Conservation (phyloP, 2,113 vertebrate genomes). For the Hepsetus odoe region DNA sequence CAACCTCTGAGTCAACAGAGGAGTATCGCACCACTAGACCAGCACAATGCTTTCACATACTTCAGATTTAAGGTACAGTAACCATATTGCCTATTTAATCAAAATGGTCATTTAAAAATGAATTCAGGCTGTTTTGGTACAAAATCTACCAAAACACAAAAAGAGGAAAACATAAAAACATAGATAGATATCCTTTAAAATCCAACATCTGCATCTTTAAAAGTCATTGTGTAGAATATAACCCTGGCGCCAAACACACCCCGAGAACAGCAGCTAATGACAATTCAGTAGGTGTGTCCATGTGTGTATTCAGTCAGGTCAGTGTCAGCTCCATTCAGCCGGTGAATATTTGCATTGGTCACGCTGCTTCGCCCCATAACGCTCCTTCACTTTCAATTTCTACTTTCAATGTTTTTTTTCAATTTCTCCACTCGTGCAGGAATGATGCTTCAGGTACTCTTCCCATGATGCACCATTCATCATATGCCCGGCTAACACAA, state of each 20-base stretch:
- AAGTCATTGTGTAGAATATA: neutral
- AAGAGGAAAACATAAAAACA: neutral
- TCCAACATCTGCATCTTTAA: neutral
- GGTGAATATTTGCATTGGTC: conserved; percentile 28
- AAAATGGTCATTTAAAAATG: too few relatives aligned
- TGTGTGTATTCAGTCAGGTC: neutral
- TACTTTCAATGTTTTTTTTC: conserved; percentile 17
- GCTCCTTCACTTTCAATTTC: conserved; percentile 25
- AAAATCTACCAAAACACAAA: too few relatives aligned
- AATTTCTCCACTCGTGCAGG: conserved; percentile 26
- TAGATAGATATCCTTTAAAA: neutral
- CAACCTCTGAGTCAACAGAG: too few relatives aligned
- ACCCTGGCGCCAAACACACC: neutral
- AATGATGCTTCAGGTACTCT: conserved; percentile 32
- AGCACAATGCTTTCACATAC: too few relatives aligned
- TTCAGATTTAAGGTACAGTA: too few relatives aligned
- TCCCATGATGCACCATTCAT: conserved; percentile 53
- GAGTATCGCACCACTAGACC: too few relatives aligned
- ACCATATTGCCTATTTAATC: too few relatives aligned
- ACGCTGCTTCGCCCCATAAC: conserved; percentile 3
- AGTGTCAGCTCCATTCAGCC: conserved; percentile 5
- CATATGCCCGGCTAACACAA: conserved; percentile 46
- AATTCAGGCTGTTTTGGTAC: too few relatives aligned
- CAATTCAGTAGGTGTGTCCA: conserved; percentile 5
- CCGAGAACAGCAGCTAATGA: neutral